A percentile compares a stretch with the other conserved stretches of the same genome.
Evolutionary conservation across 2,888 invertebrate species (phyloP).

Genomic region (Celastrina argiolus): DNA sequence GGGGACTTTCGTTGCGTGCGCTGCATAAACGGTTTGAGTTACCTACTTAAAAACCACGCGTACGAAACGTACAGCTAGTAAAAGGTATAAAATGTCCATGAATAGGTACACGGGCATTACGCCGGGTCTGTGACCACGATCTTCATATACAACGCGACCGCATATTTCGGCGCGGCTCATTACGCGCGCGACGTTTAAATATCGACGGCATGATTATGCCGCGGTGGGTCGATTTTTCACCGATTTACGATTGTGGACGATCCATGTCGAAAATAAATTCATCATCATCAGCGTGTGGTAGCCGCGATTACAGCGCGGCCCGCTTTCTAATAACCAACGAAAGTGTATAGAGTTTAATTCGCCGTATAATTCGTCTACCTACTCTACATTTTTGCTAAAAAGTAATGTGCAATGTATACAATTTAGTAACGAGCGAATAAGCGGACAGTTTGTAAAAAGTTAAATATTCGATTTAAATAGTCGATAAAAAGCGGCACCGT

Average conservation of each 20-base stretch:
- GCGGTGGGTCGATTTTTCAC: background rate
- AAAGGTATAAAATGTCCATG: background rate
- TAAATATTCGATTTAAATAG: slow-evolving; percentile 8
- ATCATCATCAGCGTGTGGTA: too few species aligned
- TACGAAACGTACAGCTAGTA: background rate
- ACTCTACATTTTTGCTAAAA: background rate
- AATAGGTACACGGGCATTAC: background rate
- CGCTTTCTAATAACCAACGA: background rate
- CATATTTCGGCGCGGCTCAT: slow-evolving; percentile 23
- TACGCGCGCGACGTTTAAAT: slow-evolving; percentile 12
- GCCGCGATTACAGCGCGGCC: too few species aligned
- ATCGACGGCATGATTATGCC: background rate
- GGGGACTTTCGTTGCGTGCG: too few species aligned
- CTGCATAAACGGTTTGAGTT: too few species aligned
- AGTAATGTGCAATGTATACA: too few species aligned
- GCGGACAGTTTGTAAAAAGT: background rate
- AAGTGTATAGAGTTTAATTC: background rate
- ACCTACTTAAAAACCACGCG: background rate
- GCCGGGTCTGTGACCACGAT: background rate
- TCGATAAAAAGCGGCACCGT: slow-evolving; percentile 11
- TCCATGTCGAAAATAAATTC: too few species aligned
- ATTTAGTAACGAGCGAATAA: slow-evolving; percentile 1
- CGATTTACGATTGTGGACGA: background rate
- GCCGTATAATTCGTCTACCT: background rate
- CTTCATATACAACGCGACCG: slow-evolving; percentile 16